Evolutionary conservation across 2,888 invertebrate species (phyloP), one percentile per base, ranked within the genome.

Genomic region (Dryobota labecula): DNA sequence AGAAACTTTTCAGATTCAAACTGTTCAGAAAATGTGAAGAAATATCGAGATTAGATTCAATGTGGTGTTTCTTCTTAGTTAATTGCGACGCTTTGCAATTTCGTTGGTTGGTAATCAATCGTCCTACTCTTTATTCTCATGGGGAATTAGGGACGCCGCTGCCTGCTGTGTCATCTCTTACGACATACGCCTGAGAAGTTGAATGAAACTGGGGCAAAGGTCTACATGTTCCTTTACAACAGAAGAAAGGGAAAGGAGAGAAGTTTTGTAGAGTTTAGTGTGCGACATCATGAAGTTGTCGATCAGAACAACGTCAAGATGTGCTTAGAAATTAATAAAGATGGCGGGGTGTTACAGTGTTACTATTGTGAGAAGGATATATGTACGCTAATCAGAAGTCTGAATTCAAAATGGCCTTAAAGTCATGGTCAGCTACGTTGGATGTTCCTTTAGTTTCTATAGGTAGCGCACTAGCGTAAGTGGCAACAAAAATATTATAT

Each of bases 381-480:
- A 33, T 7, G 27, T n/a, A 27, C 18, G 13, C 27, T 45, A n/a
- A 70, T 53, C 33, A 45, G 36, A 36, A 36, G 36, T 7, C 7
- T 8, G 36, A 36, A 36, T 8, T 36, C 7, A 36, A 36, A 36
- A 36, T 36, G 36, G 20, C 20, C 20, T 57, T 45, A 20, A 71
- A 24, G 24, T 27, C 45, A 36, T 27, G 13, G 20, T 27, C 24
- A 20, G 24, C 6, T 45, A 27, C 11, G 2, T 43, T 41, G 33
- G 15, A n/a, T 49, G 27, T 9, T 61, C 9, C 13, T 73, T 15
- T 9, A 53, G 51, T 43, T 43, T 51, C 18, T 60, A 51, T 20
- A 27, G 45, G 41, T n/a, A 64, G 9, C n/a, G 45, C 7, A 53
- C 33, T 70, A 51, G n/a, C 27, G 27, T 33, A 70, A 53, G 13